Evolutionary conservation across 1,140 invertebrate genomes (phyloP).

Genomic region (Cheumatopsyche charites): DNA sequence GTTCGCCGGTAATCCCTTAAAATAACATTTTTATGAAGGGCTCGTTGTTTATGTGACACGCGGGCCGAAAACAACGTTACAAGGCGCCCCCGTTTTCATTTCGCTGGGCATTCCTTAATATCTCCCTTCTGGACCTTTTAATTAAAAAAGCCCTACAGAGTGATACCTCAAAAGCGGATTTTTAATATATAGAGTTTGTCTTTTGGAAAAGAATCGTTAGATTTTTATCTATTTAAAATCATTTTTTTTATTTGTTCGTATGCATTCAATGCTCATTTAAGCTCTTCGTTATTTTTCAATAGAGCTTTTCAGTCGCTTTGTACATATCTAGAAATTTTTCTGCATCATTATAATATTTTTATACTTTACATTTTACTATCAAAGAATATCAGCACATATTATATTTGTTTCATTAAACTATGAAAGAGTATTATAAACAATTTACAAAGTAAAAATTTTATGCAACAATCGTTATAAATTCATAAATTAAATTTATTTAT

Average conservation of each 20-base stretch:
- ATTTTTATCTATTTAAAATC: background rate
- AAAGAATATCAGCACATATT: too few relatives aligned
- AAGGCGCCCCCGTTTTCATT: constrained; percentile 4
- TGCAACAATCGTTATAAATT: too few relatives aligned
- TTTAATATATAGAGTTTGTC: background rate
- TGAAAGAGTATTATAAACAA: too few relatives aligned
- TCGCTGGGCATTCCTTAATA: background rate
- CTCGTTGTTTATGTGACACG: constrained; percentile 20
- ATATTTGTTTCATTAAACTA: too few relatives aligned
- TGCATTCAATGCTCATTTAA: background rate
- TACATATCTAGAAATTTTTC: too few relatives aligned
- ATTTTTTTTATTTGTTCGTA: background rate
- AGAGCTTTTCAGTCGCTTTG: too few relatives aligned
- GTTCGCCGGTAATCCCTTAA: constrained; percentile 22
- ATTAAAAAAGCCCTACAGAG: background rate
- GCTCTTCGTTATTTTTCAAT: too few relatives aligned
- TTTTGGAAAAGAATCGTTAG: background rate
- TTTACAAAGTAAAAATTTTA: too few relatives aligned
- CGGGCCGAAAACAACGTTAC: constrained; percentile 10
- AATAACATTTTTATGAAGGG: constrained; percentile 28
- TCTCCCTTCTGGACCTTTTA: background rate
- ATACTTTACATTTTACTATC: too few relatives aligned
- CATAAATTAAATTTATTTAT: too few relatives aligned
- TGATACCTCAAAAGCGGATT: background rate
- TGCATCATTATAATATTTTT: too few relatives aligned